phyloP scores from a whole-genome alignment of 35 echinoderm and acorn worm genomes.

The Ptychodera flava region DNA sequence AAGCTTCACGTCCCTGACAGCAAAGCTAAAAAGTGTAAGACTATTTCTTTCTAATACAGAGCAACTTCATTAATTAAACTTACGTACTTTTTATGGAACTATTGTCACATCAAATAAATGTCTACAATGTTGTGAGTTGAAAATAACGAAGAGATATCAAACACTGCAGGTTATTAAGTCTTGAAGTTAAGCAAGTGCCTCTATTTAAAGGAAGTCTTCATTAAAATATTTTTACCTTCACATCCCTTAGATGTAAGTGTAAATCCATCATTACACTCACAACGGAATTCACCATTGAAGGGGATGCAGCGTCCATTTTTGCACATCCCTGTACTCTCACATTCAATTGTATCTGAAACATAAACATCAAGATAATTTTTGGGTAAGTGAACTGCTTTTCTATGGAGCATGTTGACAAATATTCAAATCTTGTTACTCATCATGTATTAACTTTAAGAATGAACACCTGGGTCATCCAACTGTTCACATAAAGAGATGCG shows the following conservation, averaged over 20 bases:
- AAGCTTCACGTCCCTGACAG: no score
- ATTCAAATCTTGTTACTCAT: neutral
- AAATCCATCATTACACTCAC: constrained; percentile 54
- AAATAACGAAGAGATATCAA: neutral
- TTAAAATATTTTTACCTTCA: constrained; percentile 12
- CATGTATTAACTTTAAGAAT: neutral
- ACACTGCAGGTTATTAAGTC: neutral
- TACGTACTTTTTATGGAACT: neutral
- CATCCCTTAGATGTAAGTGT: constrained; percentile 27
- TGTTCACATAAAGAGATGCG: neutral
- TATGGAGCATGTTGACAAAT: neutral
- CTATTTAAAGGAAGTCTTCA: no score
- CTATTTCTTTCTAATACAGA: no score
- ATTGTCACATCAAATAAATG: neutral
- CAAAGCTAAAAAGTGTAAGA: no score
- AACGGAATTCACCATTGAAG: constrained; percentile 53
- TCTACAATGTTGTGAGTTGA: neutral
- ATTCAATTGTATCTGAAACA: constrained; percentile 62
- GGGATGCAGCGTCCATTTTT: constrained; percentile 59
- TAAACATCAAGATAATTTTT: neutral
- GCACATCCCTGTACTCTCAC: constrained; percentile 37
- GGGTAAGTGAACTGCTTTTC: neutral
- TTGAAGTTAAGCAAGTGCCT: neutral
- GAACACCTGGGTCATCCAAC: neutral
- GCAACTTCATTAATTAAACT: no score